Evolutionary conservation across 1,140 invertebrate genomes (phyloP), one percentile per base, ranked within the genome.

Genomic region (Macrostomum lignano): DNA sequence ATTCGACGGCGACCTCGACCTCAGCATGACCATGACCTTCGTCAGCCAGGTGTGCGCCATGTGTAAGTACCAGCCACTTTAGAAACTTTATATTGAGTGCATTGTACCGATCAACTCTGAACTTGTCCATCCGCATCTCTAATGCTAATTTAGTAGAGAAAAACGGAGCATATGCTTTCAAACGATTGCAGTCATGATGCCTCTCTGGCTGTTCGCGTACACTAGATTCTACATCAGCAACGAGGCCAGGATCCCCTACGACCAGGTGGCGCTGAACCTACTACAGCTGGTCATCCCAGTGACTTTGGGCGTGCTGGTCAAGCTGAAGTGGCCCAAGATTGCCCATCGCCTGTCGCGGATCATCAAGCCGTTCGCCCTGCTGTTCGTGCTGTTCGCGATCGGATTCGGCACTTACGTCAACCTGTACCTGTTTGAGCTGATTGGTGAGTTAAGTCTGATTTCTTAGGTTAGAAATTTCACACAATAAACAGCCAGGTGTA

Each of bases 351-450:
- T 39, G 6, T 35, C 17, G 6, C 14, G 10, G 13, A 7, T 17
- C 26, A 10, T 39, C 10, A 38, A 40, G 63, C 74, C 73, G 2
- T 72, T 82, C 40, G 74, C 78, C 0, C 59, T 69, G 0, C 50
- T 70, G 26, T 62, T 88, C 10, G 70, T 91, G 31, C 36, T 82
- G 4, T 79, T 81, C 37, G 58, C 88, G 28, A 66, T 84, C 7
- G 56, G 73, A n/a, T 84, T 88, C 60, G 81, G 79, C 0, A 70
- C 74, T 20, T 62, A 72, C 24, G 72, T 74, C 1, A 82, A 88
- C 56, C 55, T 72, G 7, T 86, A 79, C 55, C 67, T 88, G 30
- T 84, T 86, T 44, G 56, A 73, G 48, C 49, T 84, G 44, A 73
- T 77, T 17, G n/a, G n/a, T n/a, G 2, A 50, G 44, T 1, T 78